Conservation (phyloP, 2,797 vertebrate species). For the Orientallactaga sibirica region DNA sequence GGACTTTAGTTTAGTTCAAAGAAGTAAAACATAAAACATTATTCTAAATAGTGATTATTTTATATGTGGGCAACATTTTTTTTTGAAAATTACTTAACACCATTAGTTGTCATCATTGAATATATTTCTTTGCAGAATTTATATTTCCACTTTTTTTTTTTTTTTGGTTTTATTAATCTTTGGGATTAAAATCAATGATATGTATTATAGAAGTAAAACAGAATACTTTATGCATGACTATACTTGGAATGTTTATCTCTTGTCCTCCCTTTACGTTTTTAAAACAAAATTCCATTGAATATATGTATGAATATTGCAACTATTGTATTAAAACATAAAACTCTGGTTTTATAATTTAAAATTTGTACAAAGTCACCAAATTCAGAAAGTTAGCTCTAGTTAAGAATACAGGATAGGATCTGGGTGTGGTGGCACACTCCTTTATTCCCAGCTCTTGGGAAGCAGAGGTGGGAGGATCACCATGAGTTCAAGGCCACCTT, state of each 20-base stretch:
- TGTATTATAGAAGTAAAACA: not conserved
- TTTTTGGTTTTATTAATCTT: not conserved
- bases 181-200: not conserved
- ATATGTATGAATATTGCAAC: not conserved
- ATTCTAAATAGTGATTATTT: not conserved
- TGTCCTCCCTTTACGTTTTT: not conserved
- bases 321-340: not conserved
- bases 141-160: not conserved
- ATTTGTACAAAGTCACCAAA: not conserved
- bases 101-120: not conserved
- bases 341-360: not conserved
- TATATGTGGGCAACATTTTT: not conserved
- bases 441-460: too few species aligned
- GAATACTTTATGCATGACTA: not conserved
- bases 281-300: not conserved
- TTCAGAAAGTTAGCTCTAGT: not conserved
- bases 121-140: slow-evolving; percentile 7
- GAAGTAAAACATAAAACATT: not conserved
- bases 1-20: slow-evolving; percentile 1
- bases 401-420: not conserved
- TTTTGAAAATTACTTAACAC: not conserved
- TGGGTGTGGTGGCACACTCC: not conserved
- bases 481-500: too few species aligned
- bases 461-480: too few species aligned
- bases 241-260: not conserved